These are phyloP conservation scores for Macrotus californicus DNA, from an alignment of 2,113 vertebrate genomes.

Conservation along the genomic window DNA sequence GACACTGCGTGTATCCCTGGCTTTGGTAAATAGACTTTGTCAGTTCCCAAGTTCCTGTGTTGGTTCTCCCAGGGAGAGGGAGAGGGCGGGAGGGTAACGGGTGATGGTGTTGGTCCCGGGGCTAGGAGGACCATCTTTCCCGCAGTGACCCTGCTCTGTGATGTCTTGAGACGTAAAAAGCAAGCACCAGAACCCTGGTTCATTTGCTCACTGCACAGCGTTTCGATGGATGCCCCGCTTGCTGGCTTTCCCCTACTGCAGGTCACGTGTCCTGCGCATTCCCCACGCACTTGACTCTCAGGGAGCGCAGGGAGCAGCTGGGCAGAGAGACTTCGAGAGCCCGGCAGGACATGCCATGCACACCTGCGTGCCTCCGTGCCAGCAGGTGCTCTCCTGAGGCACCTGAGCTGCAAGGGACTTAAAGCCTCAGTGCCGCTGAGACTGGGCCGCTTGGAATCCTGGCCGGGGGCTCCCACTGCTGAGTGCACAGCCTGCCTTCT, in stretches of 20 bases:
- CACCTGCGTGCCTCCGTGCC: background rate
- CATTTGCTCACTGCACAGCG: slow-evolving; percentile 28
- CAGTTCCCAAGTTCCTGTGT: background rate
- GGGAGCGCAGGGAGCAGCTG: background rate
- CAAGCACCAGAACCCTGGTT: slow-evolving; percentile 16
- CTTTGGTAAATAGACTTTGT: background rate
- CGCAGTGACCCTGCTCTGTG: background rate
- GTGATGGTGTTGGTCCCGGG: background rate
- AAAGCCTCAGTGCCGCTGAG: background rate
- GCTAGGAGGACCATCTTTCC: background rate
- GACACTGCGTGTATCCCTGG: background rate
- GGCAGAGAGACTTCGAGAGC: background rate
- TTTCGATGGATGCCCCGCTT: background rate
- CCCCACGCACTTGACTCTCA: background rate
- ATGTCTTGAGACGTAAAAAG: background rate
- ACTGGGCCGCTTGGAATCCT: background rate
- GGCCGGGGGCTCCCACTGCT: background rate
- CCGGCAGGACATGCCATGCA: background rate
- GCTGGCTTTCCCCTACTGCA: background rate
- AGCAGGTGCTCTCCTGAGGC: background rate
- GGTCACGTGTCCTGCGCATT: background rate
- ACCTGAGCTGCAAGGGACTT: background rate
- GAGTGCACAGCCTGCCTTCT: background rate
- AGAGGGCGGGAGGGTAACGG: too few relatives aligned
- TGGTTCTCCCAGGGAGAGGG: background rate